Evolutionary conservation across 64 coral and sea anemone genomes (phyloP).

Genomic region (Actinia tenebrosa): DNA sequence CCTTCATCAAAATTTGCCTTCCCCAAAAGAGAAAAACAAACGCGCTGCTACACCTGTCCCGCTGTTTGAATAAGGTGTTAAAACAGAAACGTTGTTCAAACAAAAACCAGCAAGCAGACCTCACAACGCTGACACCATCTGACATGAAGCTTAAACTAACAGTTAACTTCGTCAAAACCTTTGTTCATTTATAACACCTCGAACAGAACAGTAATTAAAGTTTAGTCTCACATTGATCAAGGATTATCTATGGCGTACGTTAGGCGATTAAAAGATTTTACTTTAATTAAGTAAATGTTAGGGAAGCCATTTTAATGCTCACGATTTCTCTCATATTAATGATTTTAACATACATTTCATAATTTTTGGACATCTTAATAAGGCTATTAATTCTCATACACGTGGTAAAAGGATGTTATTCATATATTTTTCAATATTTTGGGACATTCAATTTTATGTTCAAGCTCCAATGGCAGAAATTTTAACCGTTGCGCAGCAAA

Average conservation of each 20-base stretch:
- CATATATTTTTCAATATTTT: not conserved
- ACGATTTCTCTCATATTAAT: not conserved
- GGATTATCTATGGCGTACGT: conserved; percentile 1
- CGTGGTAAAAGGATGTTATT: too few species aligned
- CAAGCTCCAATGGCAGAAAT: not conserved
- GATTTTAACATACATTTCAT: not conserved
- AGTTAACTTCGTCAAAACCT: conserved; percentile 10
- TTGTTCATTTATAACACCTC: conserved; percentile 54
- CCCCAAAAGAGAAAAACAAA: not conserved
- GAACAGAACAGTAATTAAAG: conserved; percentile 29
- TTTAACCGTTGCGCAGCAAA: not conserved
- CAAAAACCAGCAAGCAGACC: not conserved
- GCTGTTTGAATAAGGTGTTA: not conserved
- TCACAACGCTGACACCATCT: not conserved
- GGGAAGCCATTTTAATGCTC: not conserved
- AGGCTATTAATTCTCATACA: too few species aligned
- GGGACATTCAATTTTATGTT: not conserved
- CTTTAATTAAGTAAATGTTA: not conserved
- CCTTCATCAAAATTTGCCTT: not conserved
- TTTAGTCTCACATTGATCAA: conserved; percentile 8
- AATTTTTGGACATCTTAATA: too few species aligned
- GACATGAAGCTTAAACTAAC: conserved; percentile 3
- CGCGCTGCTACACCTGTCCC: not conserved
- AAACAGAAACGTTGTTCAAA: conserved; percentile 15
- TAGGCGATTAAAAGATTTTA: not conserved